Evolutionary conservation across 2,113 vertebrate species (phyloP).

Genomic region (Tursiops truncatus): DNA sequence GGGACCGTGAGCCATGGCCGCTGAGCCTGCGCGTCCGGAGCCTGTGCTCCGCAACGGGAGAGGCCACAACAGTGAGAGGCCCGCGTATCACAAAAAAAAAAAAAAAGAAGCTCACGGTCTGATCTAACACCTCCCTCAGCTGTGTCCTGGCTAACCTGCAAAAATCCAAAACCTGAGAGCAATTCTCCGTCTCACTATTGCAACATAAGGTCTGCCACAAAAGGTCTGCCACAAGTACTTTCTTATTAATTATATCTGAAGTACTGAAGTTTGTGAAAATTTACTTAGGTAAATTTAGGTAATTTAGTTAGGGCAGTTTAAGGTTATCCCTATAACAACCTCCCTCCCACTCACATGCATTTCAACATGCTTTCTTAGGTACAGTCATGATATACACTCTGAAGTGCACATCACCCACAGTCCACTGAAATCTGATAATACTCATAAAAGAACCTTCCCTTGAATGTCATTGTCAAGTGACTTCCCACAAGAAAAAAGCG

Average conservation of each 20-base stretch:
- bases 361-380: not conserved
- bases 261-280: not conserved
- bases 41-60: no score
- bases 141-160: not conserved
- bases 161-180: not conserved
- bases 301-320: not conserved
- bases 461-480: not conserved
- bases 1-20: no score
- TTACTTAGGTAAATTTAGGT: no score
- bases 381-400: not conserved
- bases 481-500: not conserved
- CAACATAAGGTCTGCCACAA: not conserved
- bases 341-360: no score
- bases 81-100: no score
- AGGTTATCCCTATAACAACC: no score
- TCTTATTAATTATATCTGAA: not conserved
- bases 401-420: not conserved
- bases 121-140: not conserved
- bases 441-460: not conserved
- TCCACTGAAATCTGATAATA: not conserved
- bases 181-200: not conserved
- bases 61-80: no score
- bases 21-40: no score
- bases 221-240: not conserved
- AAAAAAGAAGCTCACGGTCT: not conserved